These are phyloP conservation scores for Hydropsyche tenuis DNA, from an alignment of 1,140 invertebrate genomes.

Conservation along the genomic window DNA sequence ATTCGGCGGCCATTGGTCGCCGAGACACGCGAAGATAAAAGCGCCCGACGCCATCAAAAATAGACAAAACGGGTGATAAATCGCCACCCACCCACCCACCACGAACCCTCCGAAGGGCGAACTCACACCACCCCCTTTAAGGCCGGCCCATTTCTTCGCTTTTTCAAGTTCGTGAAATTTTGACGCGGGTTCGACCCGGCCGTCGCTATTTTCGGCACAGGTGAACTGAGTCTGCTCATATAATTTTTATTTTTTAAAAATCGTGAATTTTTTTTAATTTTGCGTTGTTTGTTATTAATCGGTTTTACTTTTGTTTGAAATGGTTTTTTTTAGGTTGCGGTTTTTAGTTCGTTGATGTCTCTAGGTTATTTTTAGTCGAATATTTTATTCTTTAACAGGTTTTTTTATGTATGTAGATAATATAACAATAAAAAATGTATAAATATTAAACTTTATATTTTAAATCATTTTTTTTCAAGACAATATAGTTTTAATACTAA, in stretches of 20 bases:
- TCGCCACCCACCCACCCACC: background rate
- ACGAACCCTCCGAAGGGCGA: background rate
- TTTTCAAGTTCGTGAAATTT: conserved; percentile 30
- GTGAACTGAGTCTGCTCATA: background rate
- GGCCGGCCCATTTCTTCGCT: background rate
- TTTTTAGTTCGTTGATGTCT: too few relatives aligned
- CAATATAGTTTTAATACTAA: too few relatives aligned
- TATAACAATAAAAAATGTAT: too few relatives aligned
- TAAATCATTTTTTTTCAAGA: too few relatives aligned
- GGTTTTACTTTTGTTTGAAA: too few relatives aligned
- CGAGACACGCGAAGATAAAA: conserved; percentile 39
- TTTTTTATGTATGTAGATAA: too few relatives aligned
- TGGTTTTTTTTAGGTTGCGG: too few relatives aligned
- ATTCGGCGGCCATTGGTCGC: conserved; percentile 2
- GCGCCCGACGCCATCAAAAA: conserved; percentile 14
- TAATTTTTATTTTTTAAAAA: background rate
- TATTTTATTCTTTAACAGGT: too few relatives aligned
- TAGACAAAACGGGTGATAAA: conserved; percentile 34
- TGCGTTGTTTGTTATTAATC: too few relatives aligned
- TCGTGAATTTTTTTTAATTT: too few relatives aligned
- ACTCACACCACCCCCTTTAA: background rate
- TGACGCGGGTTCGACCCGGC: background rate
- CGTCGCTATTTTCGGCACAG: conserved; percentile 11
- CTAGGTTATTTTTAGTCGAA: too few relatives aligned
- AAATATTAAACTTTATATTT: too few relatives aligned